Evolutionary conservation across 2,113 vertebrate species (phyloP).

Genomic region (Tragulus kanchil): DNA sequence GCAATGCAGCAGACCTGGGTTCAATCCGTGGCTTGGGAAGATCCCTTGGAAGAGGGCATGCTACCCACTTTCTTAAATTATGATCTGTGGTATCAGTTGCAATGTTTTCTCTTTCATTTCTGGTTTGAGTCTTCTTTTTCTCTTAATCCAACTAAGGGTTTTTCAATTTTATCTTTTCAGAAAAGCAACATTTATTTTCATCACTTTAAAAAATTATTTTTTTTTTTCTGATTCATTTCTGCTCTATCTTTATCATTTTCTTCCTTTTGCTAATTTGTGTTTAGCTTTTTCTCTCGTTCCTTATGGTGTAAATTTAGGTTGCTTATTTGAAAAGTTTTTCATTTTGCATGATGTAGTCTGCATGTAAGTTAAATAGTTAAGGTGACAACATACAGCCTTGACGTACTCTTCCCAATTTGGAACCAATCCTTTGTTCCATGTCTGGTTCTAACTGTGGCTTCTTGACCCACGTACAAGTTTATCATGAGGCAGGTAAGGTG

Average conservation of each 20-base stretch:
- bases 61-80: no score
- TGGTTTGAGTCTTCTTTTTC: background rate
- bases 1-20: no score
- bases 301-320: background rate
- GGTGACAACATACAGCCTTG: background rate
- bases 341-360: background rate
- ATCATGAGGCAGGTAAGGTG: background rate
- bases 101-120: background rate
- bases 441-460: background rate
- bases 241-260: background rate
- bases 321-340: background rate
- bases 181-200: background rate
- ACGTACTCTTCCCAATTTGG: background rate
- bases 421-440: background rate
- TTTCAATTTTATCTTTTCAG: background rate
- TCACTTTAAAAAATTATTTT: background rate
- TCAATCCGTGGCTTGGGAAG: no score
- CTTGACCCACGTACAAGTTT: background rate
- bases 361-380: background rate
- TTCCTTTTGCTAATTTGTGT: background rate
- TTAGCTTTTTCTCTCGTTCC: background rate
- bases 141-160: background rate
- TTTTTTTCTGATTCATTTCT: background rate
- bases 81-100: background rate
- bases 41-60: no score